These are phyloP conservation scores for Corythornis madagascariensis DNA, from an alignment of 2,113 vertebrate species.

Conservation along the genomic window DNA sequence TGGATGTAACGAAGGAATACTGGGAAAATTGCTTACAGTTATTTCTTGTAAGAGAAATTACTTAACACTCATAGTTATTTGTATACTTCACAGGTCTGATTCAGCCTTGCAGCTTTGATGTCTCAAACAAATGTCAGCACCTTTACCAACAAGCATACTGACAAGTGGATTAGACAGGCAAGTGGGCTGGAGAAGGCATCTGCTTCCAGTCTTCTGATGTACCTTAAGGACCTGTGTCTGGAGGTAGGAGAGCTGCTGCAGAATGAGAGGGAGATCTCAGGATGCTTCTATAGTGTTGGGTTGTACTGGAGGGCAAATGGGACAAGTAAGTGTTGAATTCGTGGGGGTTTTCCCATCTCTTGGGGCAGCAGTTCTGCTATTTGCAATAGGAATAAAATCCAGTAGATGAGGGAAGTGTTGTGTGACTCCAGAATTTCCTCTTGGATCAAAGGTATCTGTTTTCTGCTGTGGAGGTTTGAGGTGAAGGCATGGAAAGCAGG, in stretches of 20 bases:
- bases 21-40: background rate
- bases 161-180: background rate
- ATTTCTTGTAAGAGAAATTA: background rate
- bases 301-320: background rate
- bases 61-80: slow-evolving; percentile 29
- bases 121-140: slow-evolving; percentile 18
- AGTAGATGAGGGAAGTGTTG: background rate
- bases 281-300: background rate
- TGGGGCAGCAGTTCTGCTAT: background rate
- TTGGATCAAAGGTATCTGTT: background rate
- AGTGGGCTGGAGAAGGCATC: slow-evolving; percentile 26
- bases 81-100: slow-evolving; percentile 35
- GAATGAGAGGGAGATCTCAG: background rate
- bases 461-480: rapidly evolving
- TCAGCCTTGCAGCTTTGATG: background rate
- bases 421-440: background rate
- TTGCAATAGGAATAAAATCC: background rate
- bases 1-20: background rate
- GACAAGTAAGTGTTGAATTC: background rate
- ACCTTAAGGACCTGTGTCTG: background rate
- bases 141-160: background rate
- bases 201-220: background rate
- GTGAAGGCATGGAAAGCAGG: background rate
- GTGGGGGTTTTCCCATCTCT: background rate
- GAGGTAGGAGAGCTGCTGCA: slow-evolving; percentile 12